Evolutionary conservation across 2,113 vertebrate species (phyloP).

Genomic region (Pluvialis apricaria): DNA sequence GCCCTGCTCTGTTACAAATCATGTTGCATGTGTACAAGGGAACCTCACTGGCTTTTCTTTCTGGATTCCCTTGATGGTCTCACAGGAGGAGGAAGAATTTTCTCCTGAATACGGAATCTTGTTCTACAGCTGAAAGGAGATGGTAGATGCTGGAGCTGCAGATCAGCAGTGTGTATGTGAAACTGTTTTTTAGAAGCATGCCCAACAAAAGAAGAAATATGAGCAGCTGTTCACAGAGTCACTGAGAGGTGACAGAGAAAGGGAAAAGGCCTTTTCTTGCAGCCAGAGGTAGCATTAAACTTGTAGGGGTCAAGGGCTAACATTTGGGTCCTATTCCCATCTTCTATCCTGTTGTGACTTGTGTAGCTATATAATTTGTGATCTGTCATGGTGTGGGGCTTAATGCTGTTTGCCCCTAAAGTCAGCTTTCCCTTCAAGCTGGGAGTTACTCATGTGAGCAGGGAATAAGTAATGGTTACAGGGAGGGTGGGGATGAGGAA

Average conservation of each 20-base stretch:
- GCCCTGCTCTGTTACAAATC: not conserved
- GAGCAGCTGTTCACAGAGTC: not conserved
- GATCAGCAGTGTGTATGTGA: not conserved
- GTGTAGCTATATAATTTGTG: not conserved
- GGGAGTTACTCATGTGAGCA: not conserved
- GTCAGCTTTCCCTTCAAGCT: not conserved
- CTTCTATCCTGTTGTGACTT: not conserved
- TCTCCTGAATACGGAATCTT: not conserved
- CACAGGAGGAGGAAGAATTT: not conserved
- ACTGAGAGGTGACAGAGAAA: not conserved
- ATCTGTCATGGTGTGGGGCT: not conserved
- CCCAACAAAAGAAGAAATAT: not conserved
- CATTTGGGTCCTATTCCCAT: not conserved
- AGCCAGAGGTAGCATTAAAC: not conserved
- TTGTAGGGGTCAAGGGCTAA: not conserved
- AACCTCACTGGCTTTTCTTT: not conserved
- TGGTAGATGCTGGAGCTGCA: not conserved
- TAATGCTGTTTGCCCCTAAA: not conserved
- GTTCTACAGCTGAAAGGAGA: not conserved
- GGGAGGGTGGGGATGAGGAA: not conserved
- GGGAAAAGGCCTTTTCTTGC: not conserved
- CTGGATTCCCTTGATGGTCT: not conserved
- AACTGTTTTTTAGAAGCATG: not conserved
- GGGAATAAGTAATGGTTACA: not conserved
- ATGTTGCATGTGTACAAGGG: rapidly evolving